phyloP scores from a whole-genome alignment of 1,140 invertebrate species.

The Drosophila saltans region DNA sequence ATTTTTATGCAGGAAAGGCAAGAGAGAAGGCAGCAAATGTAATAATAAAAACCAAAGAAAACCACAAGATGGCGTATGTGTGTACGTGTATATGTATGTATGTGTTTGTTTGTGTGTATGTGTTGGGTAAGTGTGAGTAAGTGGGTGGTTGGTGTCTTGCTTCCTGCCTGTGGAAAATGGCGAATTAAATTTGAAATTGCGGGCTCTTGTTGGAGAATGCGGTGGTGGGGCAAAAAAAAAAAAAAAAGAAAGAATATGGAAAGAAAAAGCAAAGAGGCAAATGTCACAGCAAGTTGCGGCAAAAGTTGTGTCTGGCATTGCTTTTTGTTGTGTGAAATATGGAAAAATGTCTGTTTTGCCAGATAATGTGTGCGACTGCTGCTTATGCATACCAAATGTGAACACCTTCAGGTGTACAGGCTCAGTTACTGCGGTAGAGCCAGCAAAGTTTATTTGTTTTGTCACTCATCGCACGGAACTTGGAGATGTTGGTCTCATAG shows the following conservation, averaged over 20 bases:
- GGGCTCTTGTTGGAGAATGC: constrained; percentile 38
- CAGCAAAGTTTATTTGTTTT: constrained; percentile 69
- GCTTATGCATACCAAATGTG: constrained; percentile 78
- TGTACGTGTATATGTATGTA: neutral
- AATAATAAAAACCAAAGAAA: constrained; percentile 61
- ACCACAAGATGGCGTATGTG: constrained; percentile 66
- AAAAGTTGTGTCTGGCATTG: constrained; percentile 70
- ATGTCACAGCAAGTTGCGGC: constrained; percentile 74
- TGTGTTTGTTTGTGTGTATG: constrained; percentile 36
- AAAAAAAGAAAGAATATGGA: neutral
- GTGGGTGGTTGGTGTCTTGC: constrained; percentile 19
- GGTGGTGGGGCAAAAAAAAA: neutral
- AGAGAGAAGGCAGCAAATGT: constrained; percentile 56
- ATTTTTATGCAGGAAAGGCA: constrained; percentile 68
- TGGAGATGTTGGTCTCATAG: constrained; percentile 4
- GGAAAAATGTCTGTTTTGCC: constrained; percentile 66
- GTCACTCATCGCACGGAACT: constrained; percentile 53
- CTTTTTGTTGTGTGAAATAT: constrained; percentile 70
- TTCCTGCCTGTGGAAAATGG: constrained; percentile 65
- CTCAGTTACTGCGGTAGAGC: constrained; percentile 19
- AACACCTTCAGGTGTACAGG: neutral
- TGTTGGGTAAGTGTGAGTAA: constrained; percentile 2
- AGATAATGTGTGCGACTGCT: constrained; percentile 64
- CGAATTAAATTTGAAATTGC: constrained; percentile 82
- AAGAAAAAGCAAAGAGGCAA: constrained; percentile 24